These are phyloP conservation scores for Rhyacophila brunnea DNA, from an alignment of 1,140 invertebrate genomes.

Conservation along the genomic window DNA sequence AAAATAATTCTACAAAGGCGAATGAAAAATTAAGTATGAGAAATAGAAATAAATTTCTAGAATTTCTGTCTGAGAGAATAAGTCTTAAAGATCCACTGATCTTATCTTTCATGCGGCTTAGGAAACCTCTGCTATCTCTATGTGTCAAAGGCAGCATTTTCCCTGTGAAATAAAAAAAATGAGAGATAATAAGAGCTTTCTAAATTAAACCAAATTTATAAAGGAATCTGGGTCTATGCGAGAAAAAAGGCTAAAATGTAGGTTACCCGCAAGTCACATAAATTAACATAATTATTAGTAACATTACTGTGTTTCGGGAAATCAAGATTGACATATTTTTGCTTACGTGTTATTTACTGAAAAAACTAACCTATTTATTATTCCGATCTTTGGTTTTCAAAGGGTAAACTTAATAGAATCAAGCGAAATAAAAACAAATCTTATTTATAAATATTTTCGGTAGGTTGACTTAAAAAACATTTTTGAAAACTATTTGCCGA, in stretches of 20 bases:
- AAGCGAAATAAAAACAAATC: background rate
- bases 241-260: no score
- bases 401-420: no score
- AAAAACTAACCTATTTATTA: constrained; percentile 20
- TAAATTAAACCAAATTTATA: no score
- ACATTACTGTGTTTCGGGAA: background rate
- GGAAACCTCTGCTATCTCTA: constrained; percentile 67
- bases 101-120: constrained; percentile 68
- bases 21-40: constrained; percentile 91
- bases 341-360: constrained; percentile 28
- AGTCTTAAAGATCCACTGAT: constrained; percentile 76
- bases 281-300: background rate
- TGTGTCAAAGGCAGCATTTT: constrained; percentile 76
- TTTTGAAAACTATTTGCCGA: constrained; percentile 13
- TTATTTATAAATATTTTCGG: background rate
- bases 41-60: constrained; percentile 94
- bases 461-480: background rate
- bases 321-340: constrained; percentile 13
- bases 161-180: constrained; percentile 22
- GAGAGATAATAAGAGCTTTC: background rate
- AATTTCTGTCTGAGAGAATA: constrained; percentile 90
- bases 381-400: constrained; percentile 10
- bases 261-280: no score
- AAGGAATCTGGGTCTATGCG: no score
- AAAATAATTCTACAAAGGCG: constrained; percentile 93